Evolutionary conservation across 2,113 vertebrate genomes (phyloP).

Genomic region (Pungitius pungitius): DNA sequence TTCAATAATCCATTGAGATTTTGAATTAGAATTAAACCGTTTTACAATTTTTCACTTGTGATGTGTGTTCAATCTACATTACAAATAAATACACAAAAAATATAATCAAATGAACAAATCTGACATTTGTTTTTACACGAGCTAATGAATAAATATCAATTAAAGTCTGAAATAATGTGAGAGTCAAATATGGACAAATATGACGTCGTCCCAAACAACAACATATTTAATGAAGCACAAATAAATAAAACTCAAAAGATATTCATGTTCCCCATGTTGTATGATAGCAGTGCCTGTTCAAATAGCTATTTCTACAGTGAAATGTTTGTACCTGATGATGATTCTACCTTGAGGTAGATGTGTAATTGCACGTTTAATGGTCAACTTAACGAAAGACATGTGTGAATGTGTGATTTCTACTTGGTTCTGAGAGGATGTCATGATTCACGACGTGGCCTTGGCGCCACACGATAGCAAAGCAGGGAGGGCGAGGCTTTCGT

Average conservation of each 20-base stretch:
- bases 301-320: too few species aligned
- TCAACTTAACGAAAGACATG: too few species aligned
- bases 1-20: background rate
- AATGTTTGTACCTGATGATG: too few species aligned
- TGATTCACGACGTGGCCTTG: constrained; percentile 7
- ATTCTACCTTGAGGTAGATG: background rate
- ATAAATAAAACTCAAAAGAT: background rate
- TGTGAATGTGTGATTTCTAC: background rate
- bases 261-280: background rate
- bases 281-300: too few species aligned
- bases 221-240: background rate
- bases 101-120: too few species aligned
- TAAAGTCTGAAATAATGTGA: constrained; percentile 12
- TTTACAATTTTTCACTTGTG: background rate
- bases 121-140: background rate
- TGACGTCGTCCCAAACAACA: background rate
- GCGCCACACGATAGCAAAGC: background rate
- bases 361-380: background rate
- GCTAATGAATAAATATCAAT: background rate
- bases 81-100: too few species aligned
- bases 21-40: background rate
- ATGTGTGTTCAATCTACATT: too few species aligned
- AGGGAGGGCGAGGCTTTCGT: constrained; percentile 5
- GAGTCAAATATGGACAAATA: background rate
- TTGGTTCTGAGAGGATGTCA: background rate